phyloP scores from a whole-genome alignment of 1,140 invertebrate species.

The Adoxophyes honmai region DNA sequence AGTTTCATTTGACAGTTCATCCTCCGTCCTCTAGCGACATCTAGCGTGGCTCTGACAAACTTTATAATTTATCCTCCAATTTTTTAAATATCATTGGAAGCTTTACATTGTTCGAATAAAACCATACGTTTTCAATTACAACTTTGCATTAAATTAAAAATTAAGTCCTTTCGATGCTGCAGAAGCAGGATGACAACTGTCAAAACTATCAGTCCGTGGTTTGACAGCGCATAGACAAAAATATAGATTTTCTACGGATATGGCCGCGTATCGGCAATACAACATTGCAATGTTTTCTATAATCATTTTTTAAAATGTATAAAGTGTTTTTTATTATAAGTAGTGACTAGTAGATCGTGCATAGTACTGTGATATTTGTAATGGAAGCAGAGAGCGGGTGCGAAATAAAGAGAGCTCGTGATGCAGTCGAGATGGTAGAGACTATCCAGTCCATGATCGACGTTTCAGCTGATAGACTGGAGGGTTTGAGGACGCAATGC shows the following conservation, averaged over 20 bases:
- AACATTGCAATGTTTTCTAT: conserved; percentile 76
- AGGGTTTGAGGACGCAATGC: conserved; percentile 94
- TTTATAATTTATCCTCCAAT: no score
- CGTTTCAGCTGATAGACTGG: conserved; percentile 93
- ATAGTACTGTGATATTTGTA: conserved; percentile 77
- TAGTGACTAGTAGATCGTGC: conserved; percentile 68
- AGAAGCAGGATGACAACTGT: conserved; percentile 34
- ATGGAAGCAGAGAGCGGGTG: conserved; percentile 78
- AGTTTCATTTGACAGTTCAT: not conserved
- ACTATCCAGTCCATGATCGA: conserved; percentile 94
- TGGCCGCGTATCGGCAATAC: conserved; percentile 76
- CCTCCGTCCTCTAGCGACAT: not conserved
- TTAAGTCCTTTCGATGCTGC: no score
- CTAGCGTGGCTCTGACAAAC: not conserved
- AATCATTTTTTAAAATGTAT: conserved; percentile 77
- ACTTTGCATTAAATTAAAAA: no score
- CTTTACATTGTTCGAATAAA: no score
- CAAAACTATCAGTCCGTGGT: conserved; percentile 42
- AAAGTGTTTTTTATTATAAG: conserved; percentile 67
- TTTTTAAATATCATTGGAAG: no score
- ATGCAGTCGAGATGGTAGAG: conserved; percentile 81
- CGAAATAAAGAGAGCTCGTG: conserved; percentile 79
- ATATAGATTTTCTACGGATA: conserved; percentile 75
- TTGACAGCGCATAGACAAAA: conserved; percentile 60
- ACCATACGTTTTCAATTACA: no score